Base-by-base conservation (phyloP, 2,888 invertebrate species). In the Siphonodentalium dalli region DNA sequence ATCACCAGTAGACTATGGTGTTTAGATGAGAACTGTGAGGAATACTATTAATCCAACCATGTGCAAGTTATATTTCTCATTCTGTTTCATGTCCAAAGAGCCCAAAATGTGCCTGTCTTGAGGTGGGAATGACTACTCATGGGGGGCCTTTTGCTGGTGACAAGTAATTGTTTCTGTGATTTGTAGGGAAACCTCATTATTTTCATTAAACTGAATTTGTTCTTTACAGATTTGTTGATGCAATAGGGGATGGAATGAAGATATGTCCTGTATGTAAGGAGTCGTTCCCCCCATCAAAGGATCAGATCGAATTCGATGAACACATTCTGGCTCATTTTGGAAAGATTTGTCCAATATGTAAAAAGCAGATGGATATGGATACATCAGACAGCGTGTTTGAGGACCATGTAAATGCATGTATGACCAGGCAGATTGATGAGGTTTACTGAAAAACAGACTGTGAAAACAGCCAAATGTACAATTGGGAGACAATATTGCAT, bases 261-360 rank as follows among this genome's bases (percentile, higher is more conserved):
- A 57, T 66, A 38, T 77, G 77, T 50, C 70, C 71, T 0, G 61
- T 65, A 11, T 77, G 77, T 57, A 53, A 61, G 34, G 45, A 48
- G 33, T 51, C 63, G 1, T 72, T 75, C 47, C 59, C 72, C 2
- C 59, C 62, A 1, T 71, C 70, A 46, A 40, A 66, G 20, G 51
- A 60, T 20, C 70, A 72, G 9, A 35, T 40, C 15, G 65, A 67
- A n/a, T 72, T 74, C 37, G 61, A 65, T 23, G 66, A 66, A 26
- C 77, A 77, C 54, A 61, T 74, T 28, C 45, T 71, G 46, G 58
- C 63, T 8, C 77, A 77, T 49, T 63, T 71, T 9, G 74, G 71
- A 8, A 55, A 54, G n/a, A 63, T 71, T 37, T 77, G 77, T 40
- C 77, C 77, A 0, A 44, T 72, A 18, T 77, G 77, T 58, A 60